A percentile compares a stretch with the other conserved stretches of the same genome.
Evolutionary conservation across 2,113 vertebrate species (phyloP).

Genomic region (Apeltes quadracus): DNA sequence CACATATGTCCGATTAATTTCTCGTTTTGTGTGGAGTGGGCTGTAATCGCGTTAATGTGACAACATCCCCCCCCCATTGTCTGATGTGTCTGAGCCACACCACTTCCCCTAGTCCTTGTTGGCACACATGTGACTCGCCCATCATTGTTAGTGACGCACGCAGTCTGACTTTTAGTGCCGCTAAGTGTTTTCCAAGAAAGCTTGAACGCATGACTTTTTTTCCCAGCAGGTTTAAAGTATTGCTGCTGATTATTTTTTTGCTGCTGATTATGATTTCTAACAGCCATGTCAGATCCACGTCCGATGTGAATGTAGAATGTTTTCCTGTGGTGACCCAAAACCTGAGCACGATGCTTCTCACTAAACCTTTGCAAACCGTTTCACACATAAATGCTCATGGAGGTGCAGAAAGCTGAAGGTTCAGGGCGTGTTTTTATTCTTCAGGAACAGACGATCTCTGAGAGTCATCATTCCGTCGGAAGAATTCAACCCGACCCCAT

Average conservation of each 20-base stretch:
- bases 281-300: not conserved
- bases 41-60: slow-evolving; percentile 51
- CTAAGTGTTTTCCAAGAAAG: slow-evolving; percentile 66
- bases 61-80: slow-evolving; percentile 34
- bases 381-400: not conserved
- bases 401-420: slow-evolving; percentile 6
- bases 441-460: slow-evolving; percentile 9
- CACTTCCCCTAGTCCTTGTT: slow-evolving; percentile 29
- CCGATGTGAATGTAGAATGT: not conserved
- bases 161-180: slow-evolving; percentile 37
- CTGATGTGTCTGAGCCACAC: slow-evolving; percentile 47
- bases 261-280: not conserved
- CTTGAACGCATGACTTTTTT: slow-evolving; percentile 32
- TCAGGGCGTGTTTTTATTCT: not conserved
- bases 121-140: slow-evolving; percentile 26
- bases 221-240: slow-evolving; percentile 32
- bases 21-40: slow-evolving; percentile 71
- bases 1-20: slow-evolving; percentile 53
- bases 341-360: not conserved
- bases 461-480: slow-evolving; percentile 21
- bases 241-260: slow-evolving; percentile 26
- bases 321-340: not conserved
- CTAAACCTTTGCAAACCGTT: not conserved
- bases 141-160: slow-evolving; percentile 33
- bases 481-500: slow-evolving; percentile 14